phyloP scores from a whole-genome alignment of 2,888 invertebrate genomes.

The Homarus gammarus region DNA sequence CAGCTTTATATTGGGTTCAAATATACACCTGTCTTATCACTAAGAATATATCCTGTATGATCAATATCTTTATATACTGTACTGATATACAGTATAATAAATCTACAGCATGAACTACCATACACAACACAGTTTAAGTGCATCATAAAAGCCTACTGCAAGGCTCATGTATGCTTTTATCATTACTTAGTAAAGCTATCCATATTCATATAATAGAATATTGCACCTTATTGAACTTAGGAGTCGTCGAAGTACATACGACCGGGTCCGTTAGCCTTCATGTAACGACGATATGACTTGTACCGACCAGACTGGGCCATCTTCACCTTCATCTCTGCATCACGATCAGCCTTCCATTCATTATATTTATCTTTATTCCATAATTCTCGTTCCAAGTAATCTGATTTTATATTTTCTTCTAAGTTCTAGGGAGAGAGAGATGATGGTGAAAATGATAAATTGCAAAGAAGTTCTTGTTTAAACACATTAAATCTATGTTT shows the following conservation, averaged over 20 bases:
- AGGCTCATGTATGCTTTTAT: neutral
- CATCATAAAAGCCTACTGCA: neutral
- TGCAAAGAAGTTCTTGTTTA: too few species aligned
- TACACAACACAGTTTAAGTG: neutral
- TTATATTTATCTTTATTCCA: constrained; percentile 91
- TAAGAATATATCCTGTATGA: neutral
- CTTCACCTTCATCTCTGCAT: constrained; percentile 90
- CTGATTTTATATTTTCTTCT: constrained; percentile 87
- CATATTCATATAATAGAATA: constrained; percentile 5
- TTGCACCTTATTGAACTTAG: constrained; percentile 78
- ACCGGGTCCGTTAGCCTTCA: constrained; percentile 93
- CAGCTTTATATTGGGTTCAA: neutral
- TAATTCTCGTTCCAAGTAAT: constrained; percentile 87
- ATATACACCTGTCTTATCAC: neutral
- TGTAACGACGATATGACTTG: constrained; percentile 92
- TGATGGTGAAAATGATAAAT: too few species aligned
- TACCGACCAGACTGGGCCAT: constrained; percentile 92
- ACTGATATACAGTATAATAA: neutral
- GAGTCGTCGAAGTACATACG: constrained; percentile 95
- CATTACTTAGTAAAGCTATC: neutral
- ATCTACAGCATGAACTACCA: neutral
- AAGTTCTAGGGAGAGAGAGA: too few species aligned
- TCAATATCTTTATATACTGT: neutral
- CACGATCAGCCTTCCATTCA: constrained; percentile 89
- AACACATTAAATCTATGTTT: too few species aligned